These are phyloP conservation scores for Mustela nigripes DNA, from an alignment of 2,113 vertebrate species.

Conservation along the genomic window DNA sequence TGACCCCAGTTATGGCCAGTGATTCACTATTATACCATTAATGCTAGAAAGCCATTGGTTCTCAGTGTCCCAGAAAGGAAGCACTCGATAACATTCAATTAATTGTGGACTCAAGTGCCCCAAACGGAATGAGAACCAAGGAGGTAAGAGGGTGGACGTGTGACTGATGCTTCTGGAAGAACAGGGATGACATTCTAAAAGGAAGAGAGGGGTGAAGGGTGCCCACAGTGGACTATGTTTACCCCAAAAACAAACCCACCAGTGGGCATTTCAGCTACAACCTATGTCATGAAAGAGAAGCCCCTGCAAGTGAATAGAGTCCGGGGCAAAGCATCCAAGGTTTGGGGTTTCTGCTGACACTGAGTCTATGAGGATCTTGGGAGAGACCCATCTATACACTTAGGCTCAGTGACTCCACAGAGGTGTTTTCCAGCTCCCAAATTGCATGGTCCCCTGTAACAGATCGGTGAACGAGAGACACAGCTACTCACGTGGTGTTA, in stretches of 20 bases:
- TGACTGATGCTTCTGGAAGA: background rate
- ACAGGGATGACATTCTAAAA: background rate
- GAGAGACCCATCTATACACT: background rate
- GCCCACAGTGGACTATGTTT: background rate
- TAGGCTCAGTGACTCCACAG: background rate
- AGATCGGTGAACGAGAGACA: background rate
- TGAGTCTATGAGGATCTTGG: background rate
- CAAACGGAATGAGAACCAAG: background rate
- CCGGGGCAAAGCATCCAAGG: background rate
- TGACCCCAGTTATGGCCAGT: background rate
- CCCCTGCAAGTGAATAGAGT: background rate
- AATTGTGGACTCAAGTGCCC: background rate
- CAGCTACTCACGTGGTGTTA: slow-evolving; percentile 97
- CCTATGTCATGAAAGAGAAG: background rate
- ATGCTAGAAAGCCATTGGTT: background rate
- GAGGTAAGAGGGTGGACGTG: background rate
- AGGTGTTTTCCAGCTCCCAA: background rate
- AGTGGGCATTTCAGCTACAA: background rate
- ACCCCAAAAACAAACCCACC: background rate
- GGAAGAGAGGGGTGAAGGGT: background rate
- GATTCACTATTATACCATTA: background rate
- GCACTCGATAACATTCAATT: background rate
- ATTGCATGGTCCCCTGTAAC: rapidly evolving
- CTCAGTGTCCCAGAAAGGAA: background rate
- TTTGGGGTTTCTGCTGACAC: background rate